phyloP scores from a whole-genome alignment of 2,888 invertebrate species.

The Carpatolechia fugitivella region DNA sequence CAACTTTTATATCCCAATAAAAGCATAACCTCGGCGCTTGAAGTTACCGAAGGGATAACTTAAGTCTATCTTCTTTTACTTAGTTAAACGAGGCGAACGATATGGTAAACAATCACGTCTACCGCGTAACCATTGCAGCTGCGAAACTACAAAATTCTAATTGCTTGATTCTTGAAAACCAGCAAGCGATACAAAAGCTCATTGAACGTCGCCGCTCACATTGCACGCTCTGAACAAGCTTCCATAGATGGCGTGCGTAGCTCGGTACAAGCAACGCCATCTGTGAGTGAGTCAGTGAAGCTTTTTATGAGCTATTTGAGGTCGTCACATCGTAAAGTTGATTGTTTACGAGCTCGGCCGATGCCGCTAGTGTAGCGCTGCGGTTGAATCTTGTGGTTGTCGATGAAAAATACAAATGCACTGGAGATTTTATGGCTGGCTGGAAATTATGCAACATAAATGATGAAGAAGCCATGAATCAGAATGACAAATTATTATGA shows the following conservation, averaged over 20 bases:
- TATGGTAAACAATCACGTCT: not conserved
- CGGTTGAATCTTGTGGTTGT: slow-evolving; percentile 26
- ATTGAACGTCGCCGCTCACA: slow-evolving; percentile 1
- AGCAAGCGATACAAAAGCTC: not conserved
- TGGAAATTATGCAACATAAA: slow-evolving; percentile 6
- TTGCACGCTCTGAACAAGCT: slow-evolving; percentile 5
- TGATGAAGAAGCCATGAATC: slow-evolving; percentile 8
- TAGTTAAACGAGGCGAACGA: not conserved
- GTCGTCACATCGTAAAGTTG: slow-evolving; percentile 69
- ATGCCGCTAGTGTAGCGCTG: slow-evolving; percentile 70
- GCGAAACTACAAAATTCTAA: not conserved
- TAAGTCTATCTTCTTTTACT: slow-evolving; percentile 22
- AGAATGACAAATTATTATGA: not conserved
- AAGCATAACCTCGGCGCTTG: slow-evolving; percentile 51
- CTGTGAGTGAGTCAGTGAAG: slow-evolving; percentile 60
- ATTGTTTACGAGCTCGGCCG: slow-evolving; percentile 66
- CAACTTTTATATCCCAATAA: slow-evolving; percentile 78
- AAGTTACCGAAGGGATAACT: slow-evolving; percentile 42
- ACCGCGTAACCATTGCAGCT: not conserved
- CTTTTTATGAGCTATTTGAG: slow-evolving; percentile 70
- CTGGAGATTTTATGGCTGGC: not conserved
- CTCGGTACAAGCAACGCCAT: slow-evolving; percentile 56
- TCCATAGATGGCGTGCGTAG: slow-evolving; percentile 62
- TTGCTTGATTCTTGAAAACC: not conserved
- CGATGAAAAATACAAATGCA: slow-evolving; percentile 19